phyloP scores from a whole-genome alignment of 1,140 invertebrate species.

The Heliconius eleuchia region DNA sequence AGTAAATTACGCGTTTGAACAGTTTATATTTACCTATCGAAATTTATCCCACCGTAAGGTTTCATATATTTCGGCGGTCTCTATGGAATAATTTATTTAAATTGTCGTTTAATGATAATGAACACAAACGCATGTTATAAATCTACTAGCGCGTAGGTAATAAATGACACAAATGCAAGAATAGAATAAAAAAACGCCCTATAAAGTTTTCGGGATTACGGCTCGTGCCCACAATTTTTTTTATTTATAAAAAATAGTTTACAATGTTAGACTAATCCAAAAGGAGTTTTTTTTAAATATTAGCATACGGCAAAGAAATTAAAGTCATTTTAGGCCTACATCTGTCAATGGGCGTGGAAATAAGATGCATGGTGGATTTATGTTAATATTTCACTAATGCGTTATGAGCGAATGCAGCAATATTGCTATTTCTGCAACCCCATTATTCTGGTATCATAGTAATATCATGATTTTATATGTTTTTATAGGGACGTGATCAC shows the following conservation, averaged over 20 bases:
- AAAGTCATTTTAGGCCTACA: slow-evolving; percentile 50
- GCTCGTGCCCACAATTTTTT: slow-evolving; percentile 70
- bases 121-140: background rate
- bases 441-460: background rate
- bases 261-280: slow-evolving; percentile 45
- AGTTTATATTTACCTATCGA: slow-evolving; percentile 12
- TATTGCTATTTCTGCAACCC: slow-evolving; percentile 27
- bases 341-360: slow-evolving; percentile 63
- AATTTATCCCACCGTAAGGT: background rate
- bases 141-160: background rate
- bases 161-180: slow-evolving; percentile 25
- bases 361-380: slow-evolving; percentile 62
- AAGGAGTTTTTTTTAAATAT: slow-evolving; percentile 52
- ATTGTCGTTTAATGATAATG: slow-evolving; percentile 12
- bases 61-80: background rate
- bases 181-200: slow-evolving; percentile 15
- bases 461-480: background rate
- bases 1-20: slow-evolving; percentile 27
- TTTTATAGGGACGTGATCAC: background rate
- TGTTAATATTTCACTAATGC: slow-evolving; percentile 52
- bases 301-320: slow-evolving; percentile 65
- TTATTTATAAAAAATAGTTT: slow-evolving; percentile 52
- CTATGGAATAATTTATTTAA: background rate
- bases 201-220: slow-evolving; percentile 27
- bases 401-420: slow-evolving; percentile 39